phyloP scores from a whole-genome alignment of 2,888 invertebrate genomes.

The Xestia rhomboidea region DNA sequence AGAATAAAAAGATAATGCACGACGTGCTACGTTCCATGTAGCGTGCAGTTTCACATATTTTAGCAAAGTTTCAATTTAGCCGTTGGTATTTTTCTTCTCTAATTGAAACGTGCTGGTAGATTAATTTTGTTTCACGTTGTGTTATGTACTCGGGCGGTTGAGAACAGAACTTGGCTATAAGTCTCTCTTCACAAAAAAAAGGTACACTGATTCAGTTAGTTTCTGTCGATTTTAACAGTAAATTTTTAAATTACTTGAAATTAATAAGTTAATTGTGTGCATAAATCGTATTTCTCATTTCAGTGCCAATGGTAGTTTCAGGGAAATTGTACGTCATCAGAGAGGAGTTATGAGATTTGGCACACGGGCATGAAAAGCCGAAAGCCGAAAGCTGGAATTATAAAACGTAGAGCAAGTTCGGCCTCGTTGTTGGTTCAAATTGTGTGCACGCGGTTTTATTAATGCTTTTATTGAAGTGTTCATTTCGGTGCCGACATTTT shows the following conservation, averaged over 20 bases:
- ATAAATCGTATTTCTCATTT: slow-evolving; percentile 42
- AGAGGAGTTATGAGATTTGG: slow-evolving; percentile 82
- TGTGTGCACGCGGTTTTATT: slow-evolving; percentile 76
- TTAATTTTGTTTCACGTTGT: slow-evolving; percentile 53
- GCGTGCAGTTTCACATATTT: slow-evolving; percentile 57
- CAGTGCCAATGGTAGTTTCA: slow-evolving; percentile 63
- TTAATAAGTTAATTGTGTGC: slow-evolving; percentile 23
- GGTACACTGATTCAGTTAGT: background rate
- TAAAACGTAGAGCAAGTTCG: slow-evolving; percentile 79
- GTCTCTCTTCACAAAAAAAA: background rate
- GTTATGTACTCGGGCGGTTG: slow-evolving; percentile 23
- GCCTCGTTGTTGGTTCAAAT: slow-evolving; percentile 78
- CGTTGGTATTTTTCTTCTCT: slow-evolving; percentile 59
- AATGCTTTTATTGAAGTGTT: slow-evolving; percentile 76
- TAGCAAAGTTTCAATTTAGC: slow-evolving; percentile 62
- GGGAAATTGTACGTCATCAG: slow-evolving; percentile 70
- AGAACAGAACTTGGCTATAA: slow-evolving; percentile 5
- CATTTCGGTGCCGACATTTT: slow-evolving; percentile 69
- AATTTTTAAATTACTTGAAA: slow-evolving; percentile 11
- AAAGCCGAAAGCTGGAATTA: slow-evolving; percentile 80
- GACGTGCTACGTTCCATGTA: slow-evolving; percentile 38
- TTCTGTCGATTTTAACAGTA: background rate
- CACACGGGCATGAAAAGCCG: slow-evolving; percentile 74
- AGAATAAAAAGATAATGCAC: slow-evolving; percentile 60
- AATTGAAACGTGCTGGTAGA: slow-evolving; percentile 56